phyloP scores from a whole-genome alignment of 2,888 invertebrate genomes.

The Helobdella robusta region DNA sequence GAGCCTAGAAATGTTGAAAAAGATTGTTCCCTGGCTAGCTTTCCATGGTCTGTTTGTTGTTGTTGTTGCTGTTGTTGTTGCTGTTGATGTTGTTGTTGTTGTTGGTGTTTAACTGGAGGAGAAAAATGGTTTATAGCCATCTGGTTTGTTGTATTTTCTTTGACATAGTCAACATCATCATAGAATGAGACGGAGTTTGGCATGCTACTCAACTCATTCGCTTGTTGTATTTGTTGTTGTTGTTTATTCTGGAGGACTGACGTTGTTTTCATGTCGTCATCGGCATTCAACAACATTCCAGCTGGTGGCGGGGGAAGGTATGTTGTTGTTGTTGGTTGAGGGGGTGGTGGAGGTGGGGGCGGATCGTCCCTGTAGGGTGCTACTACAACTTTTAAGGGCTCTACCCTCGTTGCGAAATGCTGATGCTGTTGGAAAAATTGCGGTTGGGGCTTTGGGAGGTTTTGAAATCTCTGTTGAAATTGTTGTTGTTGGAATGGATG shows the following conservation, averaged over 20 bases:
- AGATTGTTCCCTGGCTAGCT: not conserved
- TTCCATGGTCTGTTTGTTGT: not conserved
- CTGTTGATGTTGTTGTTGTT: not conserved
- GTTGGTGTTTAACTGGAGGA: not conserved
- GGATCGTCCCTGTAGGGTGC: not conserved
- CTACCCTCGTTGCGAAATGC: not conserved
- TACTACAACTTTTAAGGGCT: not conserved
- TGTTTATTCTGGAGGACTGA: not conserved
- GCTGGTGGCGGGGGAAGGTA: conserved; percentile 14
- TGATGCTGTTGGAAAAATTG: too few relatives aligned
- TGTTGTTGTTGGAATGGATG: not conserved
- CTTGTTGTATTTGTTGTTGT: conserved; percentile 15
- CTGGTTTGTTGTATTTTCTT: too few relatives aligned
- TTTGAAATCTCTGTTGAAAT: not conserved
- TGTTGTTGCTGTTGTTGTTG: conserved; percentile 19
- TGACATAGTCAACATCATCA: too few relatives aligned
- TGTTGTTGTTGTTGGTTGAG: not conserved
- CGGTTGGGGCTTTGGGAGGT: too few relatives aligned
- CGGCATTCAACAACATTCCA: conserved; percentile 2
- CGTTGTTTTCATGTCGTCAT: not conserved
- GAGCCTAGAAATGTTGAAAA: conserved; percentile 17
- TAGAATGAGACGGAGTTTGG: too few relatives aligned
- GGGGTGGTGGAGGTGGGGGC: too few relatives aligned
- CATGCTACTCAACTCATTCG: too few relatives aligned
- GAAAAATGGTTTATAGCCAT: too few relatives aligned